These are phyloP conservation scores for Papilio aristodemus DNA, from an alignment of 1,140 invertebrate species.

Conservation along the genomic window DNA sequence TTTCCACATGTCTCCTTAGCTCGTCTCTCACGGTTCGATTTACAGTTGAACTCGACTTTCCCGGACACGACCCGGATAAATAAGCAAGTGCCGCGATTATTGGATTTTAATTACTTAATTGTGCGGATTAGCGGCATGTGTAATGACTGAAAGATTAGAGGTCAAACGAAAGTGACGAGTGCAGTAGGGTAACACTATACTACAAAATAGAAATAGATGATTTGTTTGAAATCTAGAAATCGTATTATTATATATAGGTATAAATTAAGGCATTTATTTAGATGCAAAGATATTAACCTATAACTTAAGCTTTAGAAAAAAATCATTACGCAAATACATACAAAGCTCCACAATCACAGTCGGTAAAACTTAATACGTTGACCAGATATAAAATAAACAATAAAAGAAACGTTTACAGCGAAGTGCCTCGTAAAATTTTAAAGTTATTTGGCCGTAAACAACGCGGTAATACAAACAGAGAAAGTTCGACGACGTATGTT, in stretches of 20 bases:
- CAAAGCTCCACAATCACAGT: conserved; percentile 6
- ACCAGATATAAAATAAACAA: conserved; percentile 29
- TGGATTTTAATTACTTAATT: conserved; percentile 34
- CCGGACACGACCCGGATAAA: conserved; percentile 33
- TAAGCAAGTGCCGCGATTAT: conserved; percentile 20
- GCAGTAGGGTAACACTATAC: neutral
- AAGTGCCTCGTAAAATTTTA: conserved; percentile 30
- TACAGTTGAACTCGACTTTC: conserved; percentile 23
- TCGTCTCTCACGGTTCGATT: conserved; percentile 25
- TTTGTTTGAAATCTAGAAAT: too few relatives aligned
- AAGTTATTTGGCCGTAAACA: conserved; percentile 32
- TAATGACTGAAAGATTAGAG: conserved; percentile 31
- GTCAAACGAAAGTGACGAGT: conserved; percentile 41
- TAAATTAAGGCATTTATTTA: too few relatives aligned
- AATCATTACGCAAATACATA: neutral
- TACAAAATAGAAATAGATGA: neutral
- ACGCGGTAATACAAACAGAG: conserved; percentile 26
- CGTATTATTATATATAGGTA: neutral
- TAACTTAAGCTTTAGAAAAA: conserved; percentile 3
- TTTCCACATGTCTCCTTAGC: conserved; percentile 1
- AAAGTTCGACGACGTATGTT: conserved; percentile 32
- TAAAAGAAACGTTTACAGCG: conserved; percentile 33
- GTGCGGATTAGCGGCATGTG: conserved; percentile 19
- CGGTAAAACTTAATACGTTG: conserved; percentile 28
- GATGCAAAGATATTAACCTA: neutral